phyloP scores from a whole-genome alignment of 2,888 invertebrate genomes.

The Neuroscelio doddi region DNA sequence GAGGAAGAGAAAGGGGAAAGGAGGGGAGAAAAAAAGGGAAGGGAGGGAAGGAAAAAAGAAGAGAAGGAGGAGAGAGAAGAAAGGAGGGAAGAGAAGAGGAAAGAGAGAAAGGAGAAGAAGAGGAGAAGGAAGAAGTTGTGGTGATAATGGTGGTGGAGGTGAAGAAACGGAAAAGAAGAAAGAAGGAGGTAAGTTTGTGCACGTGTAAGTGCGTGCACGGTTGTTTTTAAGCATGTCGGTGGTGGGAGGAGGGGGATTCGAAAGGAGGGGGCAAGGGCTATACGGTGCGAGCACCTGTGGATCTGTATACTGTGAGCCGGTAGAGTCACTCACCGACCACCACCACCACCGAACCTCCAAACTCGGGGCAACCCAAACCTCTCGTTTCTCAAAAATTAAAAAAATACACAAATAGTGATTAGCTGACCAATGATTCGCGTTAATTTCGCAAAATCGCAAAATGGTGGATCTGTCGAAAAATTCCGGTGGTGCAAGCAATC shows the following conservation, averaged over 20 bases:
- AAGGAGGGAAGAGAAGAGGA: slow-evolving; percentile 39
- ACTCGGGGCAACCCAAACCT: slow-evolving; percentile 45
- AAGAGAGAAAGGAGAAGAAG: slow-evolving; percentile 22
- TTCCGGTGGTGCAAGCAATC: slow-evolving; percentile 44
- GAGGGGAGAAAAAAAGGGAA: slow-evolving; percentile 22
- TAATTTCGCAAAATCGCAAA: too few relatives aligned
- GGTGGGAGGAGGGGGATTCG: slow-evolving; percentile 46
- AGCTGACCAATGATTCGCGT: neutral
- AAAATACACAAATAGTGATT: neutral
- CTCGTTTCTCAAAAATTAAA: slow-evolving; percentile 11
- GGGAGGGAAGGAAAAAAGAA: slow-evolving; percentile 37
- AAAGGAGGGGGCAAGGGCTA: slow-evolving; percentile 60
- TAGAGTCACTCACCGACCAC: slow-evolving; percentile 72
- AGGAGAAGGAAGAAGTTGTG: slow-evolving; percentile 24
- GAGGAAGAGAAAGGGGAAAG: too few relatives aligned
- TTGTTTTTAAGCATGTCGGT: slow-evolving; percentile 40
- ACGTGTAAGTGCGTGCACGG: slow-evolving; percentile 39
- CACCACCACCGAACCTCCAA: slow-evolving; percentile 67
- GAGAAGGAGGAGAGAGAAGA: slow-evolving; percentile 38
- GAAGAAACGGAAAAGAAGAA: slow-evolving; percentile 37
- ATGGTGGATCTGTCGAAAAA: too few relatives aligned
- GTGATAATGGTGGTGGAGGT: slow-evolving; percentile 36
- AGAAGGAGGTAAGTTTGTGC: slow-evolving; percentile 51
- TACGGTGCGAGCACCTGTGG: slow-evolving; percentile 68
- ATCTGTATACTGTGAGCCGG: slow-evolving; percentile 65